A percentile compares a stretch with the other conserved stretches of the same genome.
phyloP scores from a whole-genome alignment of 2,797 vertebrate species.

The Phrynocephalus guinanensis region DNA sequence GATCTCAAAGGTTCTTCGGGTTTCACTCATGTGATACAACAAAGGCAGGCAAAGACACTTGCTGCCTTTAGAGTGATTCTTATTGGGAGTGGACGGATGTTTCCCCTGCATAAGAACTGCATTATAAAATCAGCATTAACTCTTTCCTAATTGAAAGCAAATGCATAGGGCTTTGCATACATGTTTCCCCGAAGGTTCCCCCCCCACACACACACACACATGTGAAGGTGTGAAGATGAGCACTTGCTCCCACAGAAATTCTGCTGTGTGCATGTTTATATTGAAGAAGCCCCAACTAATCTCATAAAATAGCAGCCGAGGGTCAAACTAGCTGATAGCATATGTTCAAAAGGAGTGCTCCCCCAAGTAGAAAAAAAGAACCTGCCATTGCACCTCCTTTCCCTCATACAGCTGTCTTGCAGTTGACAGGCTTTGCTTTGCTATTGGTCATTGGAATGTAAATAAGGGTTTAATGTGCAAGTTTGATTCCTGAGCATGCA shows the following conservation, averaged over 20 bases:
- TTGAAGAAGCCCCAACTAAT: background rate
- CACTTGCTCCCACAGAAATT: background rate
- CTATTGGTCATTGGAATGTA: too few species aligned
- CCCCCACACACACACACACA: too few species aligned
- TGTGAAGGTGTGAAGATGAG: background rate
- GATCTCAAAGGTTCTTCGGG: background rate
- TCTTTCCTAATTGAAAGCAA: background rate
- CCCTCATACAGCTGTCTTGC: too few species aligned
- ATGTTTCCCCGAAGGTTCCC: background rate
- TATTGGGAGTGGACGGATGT: background rate
- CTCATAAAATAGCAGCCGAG: background rate
- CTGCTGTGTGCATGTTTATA: background rate
- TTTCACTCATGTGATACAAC: background rate
- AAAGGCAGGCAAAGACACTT: too few species aligned
- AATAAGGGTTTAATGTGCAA: too few species aligned
- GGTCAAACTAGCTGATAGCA: too few species aligned
- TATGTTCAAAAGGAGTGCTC: too few species aligned
- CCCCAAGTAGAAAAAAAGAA: too few species aligned
- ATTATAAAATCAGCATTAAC: background rate
- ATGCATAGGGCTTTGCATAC: background rate
- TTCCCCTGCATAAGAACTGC: background rate
- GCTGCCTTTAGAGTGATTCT: background rate
- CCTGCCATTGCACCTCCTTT: too few species aligned
- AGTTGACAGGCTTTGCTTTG: too few species aligned
- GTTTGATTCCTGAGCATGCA: too few species aligned